These are phyloP conservation scores for Sebastes schlegelii DNA, from an alignment of 2,113 vertebrate genomes.

Conservation along the genomic window DNA sequence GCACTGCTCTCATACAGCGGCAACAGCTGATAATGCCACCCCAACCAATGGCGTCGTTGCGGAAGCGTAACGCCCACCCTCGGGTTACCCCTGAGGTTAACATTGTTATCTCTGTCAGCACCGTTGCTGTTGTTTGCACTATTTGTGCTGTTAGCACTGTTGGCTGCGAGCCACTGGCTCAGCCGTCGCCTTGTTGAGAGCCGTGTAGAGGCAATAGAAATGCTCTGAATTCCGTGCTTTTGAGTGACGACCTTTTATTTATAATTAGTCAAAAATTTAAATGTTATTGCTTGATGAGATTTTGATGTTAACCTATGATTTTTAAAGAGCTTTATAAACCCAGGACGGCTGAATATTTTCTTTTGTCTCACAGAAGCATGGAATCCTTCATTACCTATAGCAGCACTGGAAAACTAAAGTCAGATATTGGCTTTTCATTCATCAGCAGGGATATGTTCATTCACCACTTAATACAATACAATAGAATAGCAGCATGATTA, in stretches of 20 bases:
- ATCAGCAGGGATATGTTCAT: constrained; percentile 9
- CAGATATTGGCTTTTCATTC: neutral
- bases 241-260: neutral
- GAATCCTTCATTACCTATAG: neutral
- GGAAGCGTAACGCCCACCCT: too few relatives aligned
- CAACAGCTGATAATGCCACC: too few relatives aligned
- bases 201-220: too few relatives aligned
- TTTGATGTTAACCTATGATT: neutral
- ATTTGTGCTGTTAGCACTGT: too few relatives aligned
- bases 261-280: constrained; percentile 3
- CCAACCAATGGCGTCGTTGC: too few relatives aligned
- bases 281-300: neutral
- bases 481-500: neutral
- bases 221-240: neutral
- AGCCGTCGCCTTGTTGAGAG: too few relatives aligned
- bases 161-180: too few relatives aligned
- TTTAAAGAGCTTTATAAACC: neutral
- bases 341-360: too few relatives aligned
- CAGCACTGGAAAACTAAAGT: neutral
- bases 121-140: too few relatives aligned
- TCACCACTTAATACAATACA: constrained; percentile 14
- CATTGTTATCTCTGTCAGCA: too few relatives aligned
- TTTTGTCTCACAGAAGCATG: neutral
- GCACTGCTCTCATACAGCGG: too few relatives aligned
- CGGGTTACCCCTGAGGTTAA: too few relatives aligned